Percentiles rank a stretch among this genome's conserved stretches.
Conservation (phyloP, 2,888 invertebrate species). For the Linyphia triangularis region DNA sequence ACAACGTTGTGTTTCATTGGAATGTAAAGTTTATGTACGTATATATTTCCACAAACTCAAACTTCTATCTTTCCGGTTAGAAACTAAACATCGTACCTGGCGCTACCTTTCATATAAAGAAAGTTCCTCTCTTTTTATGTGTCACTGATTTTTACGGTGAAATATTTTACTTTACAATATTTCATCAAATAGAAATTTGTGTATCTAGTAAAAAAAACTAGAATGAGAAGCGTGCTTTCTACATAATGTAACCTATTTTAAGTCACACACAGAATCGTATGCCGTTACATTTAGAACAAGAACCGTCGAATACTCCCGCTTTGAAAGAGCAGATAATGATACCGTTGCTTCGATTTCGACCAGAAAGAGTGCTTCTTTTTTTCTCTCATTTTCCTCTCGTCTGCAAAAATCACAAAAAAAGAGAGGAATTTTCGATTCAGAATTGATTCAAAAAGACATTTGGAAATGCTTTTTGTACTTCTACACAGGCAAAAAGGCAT, state of each 20-base stretch:
- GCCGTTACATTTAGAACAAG: slow-evolving; percentile 31
- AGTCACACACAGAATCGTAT: background rate
- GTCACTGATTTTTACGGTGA: too few relatives aligned
- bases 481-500: background rate
- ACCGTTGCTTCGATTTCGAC: slow-evolving; percentile 44
- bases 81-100: too few relatives aligned
- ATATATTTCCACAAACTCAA: too few relatives aligned
- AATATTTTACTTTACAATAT: too few relatives aligned
- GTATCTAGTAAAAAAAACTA: background rate
- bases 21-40: too few relatives aligned
- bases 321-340: slow-evolving; percentile 40
- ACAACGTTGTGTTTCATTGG: too few relatives aligned
- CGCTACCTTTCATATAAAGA: too few relatives aligned
- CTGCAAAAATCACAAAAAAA: background rate
- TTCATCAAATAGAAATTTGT: too few relatives aligned
- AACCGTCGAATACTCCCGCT: background rate
- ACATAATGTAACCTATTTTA: slow-evolving; percentile 55
- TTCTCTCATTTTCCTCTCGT: background rate
- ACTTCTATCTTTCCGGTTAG: too few relatives aligned
- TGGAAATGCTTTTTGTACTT: slow-evolving; percentile 55
- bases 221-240: slow-evolving; percentile 30
- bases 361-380: slow-evolving; percentile 7
- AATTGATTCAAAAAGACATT: slow-evolving; percentile 72
- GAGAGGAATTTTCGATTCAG: slow-evolving; percentile 59
- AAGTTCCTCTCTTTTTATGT: too few relatives aligned